A percentile compares a stretch with the other conserved stretches of the same genome.
Evolutionary conservation across 2,113 vertebrate genomes (phyloP).

Genomic region (Podarcis cretensis): DNA sequence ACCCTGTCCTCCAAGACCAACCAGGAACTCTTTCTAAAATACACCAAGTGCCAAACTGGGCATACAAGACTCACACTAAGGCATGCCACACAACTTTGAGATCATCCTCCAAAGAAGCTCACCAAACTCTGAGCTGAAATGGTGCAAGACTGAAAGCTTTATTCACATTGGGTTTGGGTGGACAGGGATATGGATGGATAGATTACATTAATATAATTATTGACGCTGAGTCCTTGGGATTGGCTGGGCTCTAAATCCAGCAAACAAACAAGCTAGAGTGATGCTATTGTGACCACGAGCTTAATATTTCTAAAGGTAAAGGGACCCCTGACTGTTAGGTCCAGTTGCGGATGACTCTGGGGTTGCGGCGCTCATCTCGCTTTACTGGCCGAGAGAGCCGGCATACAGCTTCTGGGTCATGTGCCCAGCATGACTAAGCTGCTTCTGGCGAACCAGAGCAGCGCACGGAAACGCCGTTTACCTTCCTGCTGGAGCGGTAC

Average conservation of each 20-base stretch:
- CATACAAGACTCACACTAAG: not conserved
- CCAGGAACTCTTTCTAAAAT: not conserved
- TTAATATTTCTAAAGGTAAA: not conserved
- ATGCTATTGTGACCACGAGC: not conserved
- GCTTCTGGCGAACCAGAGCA: too few species aligned
- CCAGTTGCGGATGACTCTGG: too few species aligned
- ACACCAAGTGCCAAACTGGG: not conserved
- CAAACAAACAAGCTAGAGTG: not conserved
- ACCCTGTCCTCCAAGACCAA: not conserved
- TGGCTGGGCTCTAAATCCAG: not conserved
- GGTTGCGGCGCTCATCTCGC: too few species aligned
- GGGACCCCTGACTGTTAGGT: too few species aligned
- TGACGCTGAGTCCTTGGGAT: not conserved
- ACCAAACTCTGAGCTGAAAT: not conserved
- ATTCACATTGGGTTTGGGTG: not conserved
- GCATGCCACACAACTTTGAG: not conserved
- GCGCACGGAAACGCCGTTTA: too few species aligned
- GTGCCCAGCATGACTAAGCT: too few species aligned
- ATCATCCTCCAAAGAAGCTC: not conserved
- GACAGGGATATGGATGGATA: not conserved
- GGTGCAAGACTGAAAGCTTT: not conserved
- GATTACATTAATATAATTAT: not conserved
- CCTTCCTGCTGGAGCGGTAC: too few species aligned
- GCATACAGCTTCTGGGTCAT: too few species aligned
- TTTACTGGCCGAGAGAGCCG: too few species aligned